Evolutionary conservation across 2,888 invertebrate species (phyloP), one percentile per base, ranked within the genome.

Genomic region (Heliconius hortense): DNA sequence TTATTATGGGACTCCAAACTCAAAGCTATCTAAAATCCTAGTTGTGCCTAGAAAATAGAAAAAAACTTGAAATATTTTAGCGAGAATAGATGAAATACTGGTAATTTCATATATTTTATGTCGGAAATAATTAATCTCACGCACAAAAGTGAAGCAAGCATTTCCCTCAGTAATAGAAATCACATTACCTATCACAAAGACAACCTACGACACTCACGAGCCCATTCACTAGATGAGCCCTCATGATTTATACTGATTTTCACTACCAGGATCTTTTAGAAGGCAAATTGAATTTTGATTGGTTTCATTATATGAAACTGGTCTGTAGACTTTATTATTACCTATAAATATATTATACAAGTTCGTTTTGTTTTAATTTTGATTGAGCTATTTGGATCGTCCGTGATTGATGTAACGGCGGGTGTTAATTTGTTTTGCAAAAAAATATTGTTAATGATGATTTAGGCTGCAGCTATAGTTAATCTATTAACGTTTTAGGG

Each of bases 161-260:
- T 31, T 56, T 53, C 31, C 35, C 26, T 28, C 28, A 48, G 21
- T 13, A 24, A 43, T 28, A 62, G 71, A 39, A 71, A 60, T 60
- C 26, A 43, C 24, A 71, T 71, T 60, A 62, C 21, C 21, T 7
- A 59, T 73, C 60, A 70, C 64, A 76, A 76, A n/a, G 70, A 28
- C 69, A 56, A 43, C 66, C 39, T 39, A 39, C 24, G 70, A 60
- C 60, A 59, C 24, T 24, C 59, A 59, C 24, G 24, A 24, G 59
- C 24, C 24, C 35, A 71, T 60, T 39, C 60, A 26, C 77, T 77
- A 80, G 80, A 73, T 74, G 78, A 80, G 77, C 80, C 48, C 70
- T 76, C 72, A 60, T 80, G 79, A 82, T 82, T 82, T 79, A 84
- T 81, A 76, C 68, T 76, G 48, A 77, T 76, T 76, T 69, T 73